Evolutionary conservation across 2,113 vertebrate genomes (phyloP), one percentile per base, ranked within the genome.

Genomic region (Nothoprocta pentlandii): DNA sequence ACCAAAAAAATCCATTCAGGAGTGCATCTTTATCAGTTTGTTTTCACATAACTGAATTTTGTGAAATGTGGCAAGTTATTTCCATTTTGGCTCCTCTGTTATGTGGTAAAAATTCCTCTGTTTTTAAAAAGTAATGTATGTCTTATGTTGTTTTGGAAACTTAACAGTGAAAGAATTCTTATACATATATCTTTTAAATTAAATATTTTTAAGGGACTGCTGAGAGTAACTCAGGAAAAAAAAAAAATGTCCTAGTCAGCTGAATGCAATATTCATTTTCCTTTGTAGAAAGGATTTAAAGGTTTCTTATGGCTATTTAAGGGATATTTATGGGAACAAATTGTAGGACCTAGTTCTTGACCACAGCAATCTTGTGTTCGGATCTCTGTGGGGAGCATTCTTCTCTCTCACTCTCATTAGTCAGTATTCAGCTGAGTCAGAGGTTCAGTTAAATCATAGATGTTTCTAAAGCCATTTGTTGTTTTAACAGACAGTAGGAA

Each of bases 161-260:
- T 44, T 89, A 23, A 61, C 13, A 54, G 26, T 54, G 23, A 68
- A 39, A 75, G 75, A 10, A n/a, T 64, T 81, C 10, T 64, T 81
- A 8, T n/a, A 5, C n/a, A 6, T 59, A 0, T 39, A 0, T 79
- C 32, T 67, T 23, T 9, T 34, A n/a, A 41, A 47, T 44, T 2
- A 63, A 23, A 2, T 54, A 36, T 36, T 10, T 82, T 81, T 82
- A 90, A 85, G 23, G 47, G 67, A 61, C 20, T 8, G 47, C 21
- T 73, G 80, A 61, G 44, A 80, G 6, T 68, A 80, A 49, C 22
- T 8, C 49, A 86, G 34, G 63, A 77, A 69, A 80, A 13, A 34
- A 13, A 34, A 83, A 14, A 83, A 66, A 39, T 77, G 14, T 22
- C 81, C 19, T 34, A 19, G 6, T 85, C 53, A 78, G 15, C 7